These are phyloP conservation scores for Atrichornis clamosus DNA, from an alignment of 2,113 vertebrate genomes.

Conservation along the genomic window DNA sequence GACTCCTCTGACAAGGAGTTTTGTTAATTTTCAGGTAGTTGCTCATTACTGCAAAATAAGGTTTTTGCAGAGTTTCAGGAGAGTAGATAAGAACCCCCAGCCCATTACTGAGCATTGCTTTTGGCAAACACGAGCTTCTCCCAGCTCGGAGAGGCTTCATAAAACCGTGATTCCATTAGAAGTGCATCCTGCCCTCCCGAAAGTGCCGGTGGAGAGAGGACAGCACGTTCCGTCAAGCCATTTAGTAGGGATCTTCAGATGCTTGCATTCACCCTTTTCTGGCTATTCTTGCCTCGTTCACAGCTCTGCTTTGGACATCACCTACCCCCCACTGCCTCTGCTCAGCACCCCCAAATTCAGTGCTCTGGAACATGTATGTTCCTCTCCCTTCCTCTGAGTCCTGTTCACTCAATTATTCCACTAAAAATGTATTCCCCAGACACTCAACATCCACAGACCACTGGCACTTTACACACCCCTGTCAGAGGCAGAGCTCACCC, in stretches of 20 bases:
- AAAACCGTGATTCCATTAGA: neutral
- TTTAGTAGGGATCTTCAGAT: neutral
- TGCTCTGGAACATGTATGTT: accelerated
- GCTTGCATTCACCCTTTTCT: neutral
- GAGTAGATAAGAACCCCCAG: neutral
- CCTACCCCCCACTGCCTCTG: neutral
- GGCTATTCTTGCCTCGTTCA: neutral
- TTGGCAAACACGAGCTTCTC: neutral
- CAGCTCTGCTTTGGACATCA: neutral
- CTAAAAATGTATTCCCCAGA: neutral
- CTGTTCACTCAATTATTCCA: neutral
- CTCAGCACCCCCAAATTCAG: neutral
- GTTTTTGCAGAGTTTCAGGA: neutral
- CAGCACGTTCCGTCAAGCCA: neutral
- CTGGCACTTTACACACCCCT: neutral
- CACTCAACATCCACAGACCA: neutral
- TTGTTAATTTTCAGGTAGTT: neutral
- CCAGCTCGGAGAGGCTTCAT: neutral
- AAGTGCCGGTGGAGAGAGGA: neutral
- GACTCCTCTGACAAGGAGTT: neutral
- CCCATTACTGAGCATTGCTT: neutral
- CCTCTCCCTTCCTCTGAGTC: neutral
- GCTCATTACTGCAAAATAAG: neutral
- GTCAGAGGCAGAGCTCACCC: neutral
- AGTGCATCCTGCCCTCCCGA: accelerated